phyloP scores from a whole-genome alignment of 1,140 invertebrate genomes.

The Pseudomyrmex concolor region DNA sequence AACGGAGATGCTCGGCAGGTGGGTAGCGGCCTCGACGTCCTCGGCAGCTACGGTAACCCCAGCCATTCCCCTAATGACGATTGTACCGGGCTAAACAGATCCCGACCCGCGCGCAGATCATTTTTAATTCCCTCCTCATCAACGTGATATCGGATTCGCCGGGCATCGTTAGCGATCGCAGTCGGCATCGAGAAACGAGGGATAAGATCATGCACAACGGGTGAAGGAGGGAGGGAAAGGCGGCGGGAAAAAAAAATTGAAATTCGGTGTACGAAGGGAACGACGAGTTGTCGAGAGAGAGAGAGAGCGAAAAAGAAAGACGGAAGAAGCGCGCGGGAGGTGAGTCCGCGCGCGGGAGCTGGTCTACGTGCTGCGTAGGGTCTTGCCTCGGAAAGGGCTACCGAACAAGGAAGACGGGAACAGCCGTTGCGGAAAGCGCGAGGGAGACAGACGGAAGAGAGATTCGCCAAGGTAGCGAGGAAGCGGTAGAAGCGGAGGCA shows the following conservation, averaged over 20 bases:
- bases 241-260: slow-evolving; percentile 38
- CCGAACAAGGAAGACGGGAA: slow-evolving; percentile 20
- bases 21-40: background rate
- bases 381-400: slow-evolving; percentile 43
- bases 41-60: slow-evolving; percentile 6
- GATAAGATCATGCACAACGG: too few species aligned
- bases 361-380: slow-evolving; percentile 7
- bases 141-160: background rate
- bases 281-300: slow-evolving; percentile 19
- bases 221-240: background rate
- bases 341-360: slow-evolving; percentile 35
- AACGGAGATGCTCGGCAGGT: slow-evolving; percentile 18
- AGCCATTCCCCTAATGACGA: slow-evolving; percentile 2
- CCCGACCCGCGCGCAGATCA: background rate
- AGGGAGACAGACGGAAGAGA: slow-evolving; percentile 59
- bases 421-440: background rate
- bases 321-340: slow-evolving; percentile 12
- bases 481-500: slow-evolving; percentile 63
- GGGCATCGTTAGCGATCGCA: slow-evolving; percentile 4
- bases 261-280: background rate
- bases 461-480: slow-evolving; percentile 74
- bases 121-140: background rate
- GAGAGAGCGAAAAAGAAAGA: slow-evolving; percentile 40
- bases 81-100: slow-evolving; percentile 17
- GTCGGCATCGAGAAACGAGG: too few species aligned